phyloP scores from a whole-genome alignment of 2,113 vertebrate genomes.

The Ammospiza caudacuta region DNA sequence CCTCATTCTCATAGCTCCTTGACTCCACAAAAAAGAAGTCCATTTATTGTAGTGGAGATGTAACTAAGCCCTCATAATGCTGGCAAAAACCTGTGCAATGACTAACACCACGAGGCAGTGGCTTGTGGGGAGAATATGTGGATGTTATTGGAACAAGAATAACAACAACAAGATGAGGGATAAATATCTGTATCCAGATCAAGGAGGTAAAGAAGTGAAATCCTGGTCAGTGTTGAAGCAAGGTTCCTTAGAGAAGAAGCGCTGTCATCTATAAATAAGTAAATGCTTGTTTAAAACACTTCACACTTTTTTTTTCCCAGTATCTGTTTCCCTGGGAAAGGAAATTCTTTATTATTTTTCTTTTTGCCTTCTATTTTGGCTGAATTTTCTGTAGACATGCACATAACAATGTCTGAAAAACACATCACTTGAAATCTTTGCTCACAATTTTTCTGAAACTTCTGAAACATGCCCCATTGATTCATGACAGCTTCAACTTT shows the following conservation, averaged over 20 bases:
- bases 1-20: constrained; percentile 30
- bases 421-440: background rate
- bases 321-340: background rate
- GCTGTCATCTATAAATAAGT: background rate
- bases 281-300: background rate
- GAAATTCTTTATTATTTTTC: background rate
- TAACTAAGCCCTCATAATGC: background rate
- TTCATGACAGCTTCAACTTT: background rate
- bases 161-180: background rate
- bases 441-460: background rate
- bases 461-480: background rate
- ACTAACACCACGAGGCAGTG: background rate
- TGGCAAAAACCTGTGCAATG: background rate
- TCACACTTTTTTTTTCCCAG: background rate
- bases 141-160: background rate
- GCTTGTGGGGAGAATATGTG: background rate
- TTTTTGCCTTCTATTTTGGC: background rate
- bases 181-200: background rate
- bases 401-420: background rate
- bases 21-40: constrained; percentile 11
- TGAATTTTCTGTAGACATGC: background rate
- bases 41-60: background rate
- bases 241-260: background rate
- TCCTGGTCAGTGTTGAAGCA: background rate
- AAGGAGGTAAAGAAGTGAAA: background rate